These are phyloP conservation scores for Andrena fulva DNA, from an alignment of 2,888 invertebrate genomes.

Conservation along the genomic window DNA sequence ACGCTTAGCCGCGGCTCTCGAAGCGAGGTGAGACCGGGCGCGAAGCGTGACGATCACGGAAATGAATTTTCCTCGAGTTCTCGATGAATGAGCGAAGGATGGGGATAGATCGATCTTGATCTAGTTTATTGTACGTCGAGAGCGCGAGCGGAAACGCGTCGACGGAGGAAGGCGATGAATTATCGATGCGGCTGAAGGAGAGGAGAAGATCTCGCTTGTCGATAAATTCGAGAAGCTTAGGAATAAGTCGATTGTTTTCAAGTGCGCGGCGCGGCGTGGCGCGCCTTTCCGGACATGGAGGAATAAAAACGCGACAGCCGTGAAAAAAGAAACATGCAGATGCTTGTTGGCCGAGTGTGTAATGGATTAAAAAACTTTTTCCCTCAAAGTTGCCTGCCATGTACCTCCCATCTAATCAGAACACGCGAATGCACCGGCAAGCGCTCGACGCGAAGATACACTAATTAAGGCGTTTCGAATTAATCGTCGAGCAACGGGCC, in stretches of 20 bases:
- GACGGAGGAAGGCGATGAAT: background rate
- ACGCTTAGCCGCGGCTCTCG: background rate
- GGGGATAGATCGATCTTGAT: conserved; percentile 19
- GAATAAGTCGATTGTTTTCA: too few relatives aligned
- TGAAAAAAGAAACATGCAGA: background rate
- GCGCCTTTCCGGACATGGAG: background rate
- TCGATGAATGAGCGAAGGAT: conserved; percentile 20
- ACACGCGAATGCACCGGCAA: conserved; percentile 25
- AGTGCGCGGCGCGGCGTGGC: too few relatives aligned
- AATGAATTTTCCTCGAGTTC: conserved; percentile 22
- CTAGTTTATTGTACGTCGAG: conserved; percentile 1
- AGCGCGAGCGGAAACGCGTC: background rate
- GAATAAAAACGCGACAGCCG: conserved; percentile 1
- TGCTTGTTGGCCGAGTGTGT: background rate
- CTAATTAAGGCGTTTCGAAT: conserved; percentile 66
- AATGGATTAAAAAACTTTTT: conserved; percentile 51
- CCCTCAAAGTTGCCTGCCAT: conserved; percentile 20
- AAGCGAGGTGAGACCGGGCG: too few relatives aligned
- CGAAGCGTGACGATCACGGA: background rate
- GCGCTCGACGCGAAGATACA: conserved; percentile 48
- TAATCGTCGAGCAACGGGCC: conserved; percentile 57
- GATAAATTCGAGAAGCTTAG: background rate
- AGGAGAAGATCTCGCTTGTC: background rate
- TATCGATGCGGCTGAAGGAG: background rate
- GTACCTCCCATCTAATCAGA: conserved; percentile 41